Evolutionary conservation across 2,113 vertebrate genomes (phyloP).

Genomic region (Pagrus major): DNA sequence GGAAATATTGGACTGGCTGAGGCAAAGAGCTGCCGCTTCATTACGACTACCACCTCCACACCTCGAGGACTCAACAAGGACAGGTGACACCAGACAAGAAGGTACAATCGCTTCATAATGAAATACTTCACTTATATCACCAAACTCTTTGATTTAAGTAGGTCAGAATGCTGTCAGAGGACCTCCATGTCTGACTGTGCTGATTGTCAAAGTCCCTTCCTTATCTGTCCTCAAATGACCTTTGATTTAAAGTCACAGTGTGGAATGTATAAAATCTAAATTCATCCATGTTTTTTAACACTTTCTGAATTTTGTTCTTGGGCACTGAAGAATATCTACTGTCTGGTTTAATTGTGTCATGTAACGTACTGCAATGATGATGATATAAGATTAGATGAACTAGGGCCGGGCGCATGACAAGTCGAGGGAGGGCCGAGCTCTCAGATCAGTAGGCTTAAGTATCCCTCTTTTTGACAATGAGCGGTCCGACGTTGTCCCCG

Average conservation of each 20-base stretch:
- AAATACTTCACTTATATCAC: background rate
- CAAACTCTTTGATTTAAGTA: background rate
- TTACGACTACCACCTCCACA: constrained; percentile 23
- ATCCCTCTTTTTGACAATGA: constrained; percentile 85
- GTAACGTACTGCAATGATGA: constrained; percentile 4
- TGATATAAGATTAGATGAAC: background rate
- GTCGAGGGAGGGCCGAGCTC: background rate
- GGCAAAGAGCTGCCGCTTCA: background rate
- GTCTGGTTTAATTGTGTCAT: background rate
- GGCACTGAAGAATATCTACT: background rate
- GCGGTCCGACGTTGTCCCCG: constrained; percentile 86
- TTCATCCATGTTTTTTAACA: background rate
- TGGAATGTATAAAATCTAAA: background rate
- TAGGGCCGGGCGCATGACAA: background rate
- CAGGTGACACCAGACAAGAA: constrained; percentile 2
- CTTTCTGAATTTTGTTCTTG: constrained; percentile 3
- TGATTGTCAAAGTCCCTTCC: constrained; percentile 31
- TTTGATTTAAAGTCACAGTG: constrained; percentile 23
- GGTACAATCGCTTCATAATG: background rate
- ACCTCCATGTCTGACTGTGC: background rate
- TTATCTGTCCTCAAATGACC: constrained; percentile 26
- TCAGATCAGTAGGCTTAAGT: constrained; percentile 69
- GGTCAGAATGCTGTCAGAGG: background rate
- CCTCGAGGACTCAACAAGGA: background rate
- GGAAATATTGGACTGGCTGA: constrained; percentile 11